A percentile compares a stretch with the other conserved stretches of the same genome.
These are phyloP conservation scores for Microlaimidae sp. DNA, from an alignment of 2,888 invertebrate genomes.

Conservation along the genomic window DNA sequence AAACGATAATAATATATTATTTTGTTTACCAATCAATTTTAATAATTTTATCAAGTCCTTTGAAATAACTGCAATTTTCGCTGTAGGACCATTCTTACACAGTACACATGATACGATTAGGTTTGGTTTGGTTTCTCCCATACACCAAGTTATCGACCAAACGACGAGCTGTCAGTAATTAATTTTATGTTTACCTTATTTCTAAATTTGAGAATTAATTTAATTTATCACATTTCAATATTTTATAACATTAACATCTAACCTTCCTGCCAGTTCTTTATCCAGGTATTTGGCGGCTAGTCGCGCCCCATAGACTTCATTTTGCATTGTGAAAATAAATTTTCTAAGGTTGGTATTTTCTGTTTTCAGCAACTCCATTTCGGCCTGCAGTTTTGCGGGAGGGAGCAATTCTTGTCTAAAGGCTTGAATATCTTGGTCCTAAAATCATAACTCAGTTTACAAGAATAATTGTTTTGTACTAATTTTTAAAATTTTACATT, in stretches of 20 bases:
- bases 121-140: background rate
- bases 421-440: constrained; percentile 41
- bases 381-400: constrained; percentile 16
- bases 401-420: constrained; percentile 29
- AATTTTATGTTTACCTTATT: background rate
- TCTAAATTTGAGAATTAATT: too few relatives aligned
- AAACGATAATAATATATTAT: too few relatives aligned
- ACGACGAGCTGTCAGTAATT: background rate
- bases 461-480: background rate
- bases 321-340: constrained; percentile 55
- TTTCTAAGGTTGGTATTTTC: constrained; percentile 55
- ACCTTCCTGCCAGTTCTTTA: constrained; percentile 57
- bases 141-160: background rate
- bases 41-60: too few relatives aligned
- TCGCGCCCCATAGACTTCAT: constrained; percentile 64
- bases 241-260: too few relatives aligned
- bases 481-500: too few relatives aligned
- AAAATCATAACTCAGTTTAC: constrained; percentile 4
- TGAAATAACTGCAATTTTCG: too few relatives aligned
- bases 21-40: too few relatives aligned
- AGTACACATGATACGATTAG: too few relatives aligned
- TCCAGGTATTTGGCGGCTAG: constrained; percentile 68
- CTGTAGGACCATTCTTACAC: too few relatives aligned
- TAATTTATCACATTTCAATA: too few relatives aligned
- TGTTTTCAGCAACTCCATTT: constrained; percentile 38